These are phyloP conservation scores for Phalloptychus januarius DNA, from an alignment of 2,797 vertebrate genomes.

Conservation along the genomic window DNA sequence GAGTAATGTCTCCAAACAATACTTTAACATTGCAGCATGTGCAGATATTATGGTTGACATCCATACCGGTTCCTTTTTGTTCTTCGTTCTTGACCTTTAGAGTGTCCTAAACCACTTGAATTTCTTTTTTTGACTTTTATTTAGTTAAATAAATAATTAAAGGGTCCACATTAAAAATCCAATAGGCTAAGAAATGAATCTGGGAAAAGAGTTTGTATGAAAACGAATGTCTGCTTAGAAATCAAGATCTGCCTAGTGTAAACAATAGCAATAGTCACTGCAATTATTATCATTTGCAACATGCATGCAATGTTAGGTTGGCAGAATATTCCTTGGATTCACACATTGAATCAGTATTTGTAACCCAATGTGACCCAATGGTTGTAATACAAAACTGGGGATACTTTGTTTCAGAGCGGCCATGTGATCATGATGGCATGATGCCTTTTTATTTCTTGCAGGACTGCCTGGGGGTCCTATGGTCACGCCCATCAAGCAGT, in stretches of 20 bases:
- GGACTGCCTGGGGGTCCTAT: neutral
- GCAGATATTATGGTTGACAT: slow-evolving; percentile 26
- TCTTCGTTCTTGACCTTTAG: neutral
- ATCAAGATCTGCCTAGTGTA: neutral
- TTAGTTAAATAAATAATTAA: neutral
- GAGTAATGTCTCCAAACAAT: slow-evolving; percentile 41
- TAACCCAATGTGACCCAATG: slow-evolving; percentile 4
- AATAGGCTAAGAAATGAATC: neutral
- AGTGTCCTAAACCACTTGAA: neutral
- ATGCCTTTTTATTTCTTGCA: neutral
- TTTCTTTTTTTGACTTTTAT: neutral
- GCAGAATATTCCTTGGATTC: neutral
- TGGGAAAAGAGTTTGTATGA: neutral
- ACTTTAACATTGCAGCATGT: slow-evolving; percentile 45
- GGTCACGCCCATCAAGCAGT: neutral
- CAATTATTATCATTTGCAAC: neutral
- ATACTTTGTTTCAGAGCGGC: neutral
- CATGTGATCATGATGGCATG: neutral
- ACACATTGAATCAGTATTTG: neutral
- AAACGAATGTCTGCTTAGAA: neutral
- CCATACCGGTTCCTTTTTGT: neutral
- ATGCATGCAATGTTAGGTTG: neutral
- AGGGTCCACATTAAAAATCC: neutral
- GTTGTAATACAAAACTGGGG: neutral
- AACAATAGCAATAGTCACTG: neutral